A percentile compares a stretch with the other conserved stretches of the same genome.
phyloP scores from a whole-genome alignment of 2,113 vertebrate genomes.

The Elachura formosa region DNA sequence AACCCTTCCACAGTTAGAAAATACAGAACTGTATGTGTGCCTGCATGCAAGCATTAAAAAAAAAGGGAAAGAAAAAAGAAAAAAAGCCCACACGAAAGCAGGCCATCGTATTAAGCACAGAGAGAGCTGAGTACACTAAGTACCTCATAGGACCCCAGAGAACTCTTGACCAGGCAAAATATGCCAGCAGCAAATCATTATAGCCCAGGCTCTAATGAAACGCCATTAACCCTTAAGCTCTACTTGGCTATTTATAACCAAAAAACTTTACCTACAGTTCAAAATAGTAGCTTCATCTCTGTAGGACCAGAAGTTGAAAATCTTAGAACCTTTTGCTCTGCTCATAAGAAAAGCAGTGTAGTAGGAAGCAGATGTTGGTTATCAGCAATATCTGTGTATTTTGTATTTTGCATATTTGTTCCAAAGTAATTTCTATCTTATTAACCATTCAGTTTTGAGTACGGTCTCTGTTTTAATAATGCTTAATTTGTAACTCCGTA shows the following conservation, averaged over 20 bases:
- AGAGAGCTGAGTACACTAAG: constrained; percentile 18
- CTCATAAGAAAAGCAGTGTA: neutral
- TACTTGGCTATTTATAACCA: neutral
- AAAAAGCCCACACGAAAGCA: neutral
- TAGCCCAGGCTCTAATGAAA: neutral
- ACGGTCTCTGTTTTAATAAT: constrained; percentile 34
- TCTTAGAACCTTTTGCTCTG: neutral
- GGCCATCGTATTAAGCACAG: neutral
- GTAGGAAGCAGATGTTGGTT: constrained; percentile 36
- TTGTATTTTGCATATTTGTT: constrained; percentile 40
- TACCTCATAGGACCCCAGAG: constrained; percentile 35
- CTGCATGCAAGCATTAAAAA: neutral
- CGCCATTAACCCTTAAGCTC: constrained; percentile 41
- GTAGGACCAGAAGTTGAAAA: neutral
- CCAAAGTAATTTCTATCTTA: constrained; percentile 14
- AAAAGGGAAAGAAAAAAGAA: neutral
- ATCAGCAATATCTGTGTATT: constrained; percentile 9
- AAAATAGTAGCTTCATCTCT: neutral
- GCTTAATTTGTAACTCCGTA: constrained; percentile 35
- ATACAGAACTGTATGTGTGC: neutral
- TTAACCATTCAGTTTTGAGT: constrained; percentile 49
- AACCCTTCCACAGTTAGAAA: neutral
- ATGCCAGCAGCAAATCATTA: constrained; percentile 47
- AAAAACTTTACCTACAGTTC: constrained; percentile 22
- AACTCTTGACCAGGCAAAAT: constrained; percentile 17